These are phyloP conservation scores for Vanessa atalanta DNA, from an alignment of 1,140 invertebrate species.

Conservation along the genomic window DNA sequence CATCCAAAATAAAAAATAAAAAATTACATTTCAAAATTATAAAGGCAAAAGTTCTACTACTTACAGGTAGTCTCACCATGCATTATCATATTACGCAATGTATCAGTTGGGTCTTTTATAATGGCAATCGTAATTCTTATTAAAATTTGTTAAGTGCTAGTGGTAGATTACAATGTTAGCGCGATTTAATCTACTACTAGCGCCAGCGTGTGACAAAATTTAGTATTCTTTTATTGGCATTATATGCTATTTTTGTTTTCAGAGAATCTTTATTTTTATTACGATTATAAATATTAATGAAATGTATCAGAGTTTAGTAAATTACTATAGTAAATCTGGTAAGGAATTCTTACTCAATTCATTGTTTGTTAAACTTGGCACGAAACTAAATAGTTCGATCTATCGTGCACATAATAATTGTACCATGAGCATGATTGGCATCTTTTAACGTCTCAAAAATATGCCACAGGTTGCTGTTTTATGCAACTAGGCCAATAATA, in stretches of 20 bases:
- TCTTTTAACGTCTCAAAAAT: not conserved
- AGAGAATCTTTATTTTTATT: too few relatives aligned
- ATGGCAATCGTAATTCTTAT: conserved; percentile 46
- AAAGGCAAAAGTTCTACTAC: too few relatives aligned
- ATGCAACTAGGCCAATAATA: not conserved
- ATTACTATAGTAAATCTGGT: not conserved
- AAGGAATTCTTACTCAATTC: not conserved
- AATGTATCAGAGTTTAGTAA: too few relatives aligned
- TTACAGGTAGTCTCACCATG: too few relatives aligned
- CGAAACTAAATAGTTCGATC: not conserved
- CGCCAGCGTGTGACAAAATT: conserved; percentile 40
- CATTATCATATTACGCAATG: too few relatives aligned
- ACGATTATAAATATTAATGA: too few relatives aligned
- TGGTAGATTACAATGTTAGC: conserved; percentile 25
- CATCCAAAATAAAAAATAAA: too few relatives aligned
- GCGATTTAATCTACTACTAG: conserved; percentile 31
- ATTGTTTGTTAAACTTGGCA: not conserved
- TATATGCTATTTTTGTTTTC: too few relatives aligned
- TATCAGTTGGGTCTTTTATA: conserved; percentile 60
- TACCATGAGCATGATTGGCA: not conserved
- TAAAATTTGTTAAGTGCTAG: conserved; percentile 1
- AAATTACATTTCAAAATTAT: too few relatives aligned
- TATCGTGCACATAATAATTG: not conserved
- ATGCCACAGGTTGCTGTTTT: not conserved
- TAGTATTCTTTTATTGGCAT: too few relatives aligned